Evolutionary conservation across 2,888 invertebrate species (phyloP).

Genomic region (Craniophora ligustri): DNA sequence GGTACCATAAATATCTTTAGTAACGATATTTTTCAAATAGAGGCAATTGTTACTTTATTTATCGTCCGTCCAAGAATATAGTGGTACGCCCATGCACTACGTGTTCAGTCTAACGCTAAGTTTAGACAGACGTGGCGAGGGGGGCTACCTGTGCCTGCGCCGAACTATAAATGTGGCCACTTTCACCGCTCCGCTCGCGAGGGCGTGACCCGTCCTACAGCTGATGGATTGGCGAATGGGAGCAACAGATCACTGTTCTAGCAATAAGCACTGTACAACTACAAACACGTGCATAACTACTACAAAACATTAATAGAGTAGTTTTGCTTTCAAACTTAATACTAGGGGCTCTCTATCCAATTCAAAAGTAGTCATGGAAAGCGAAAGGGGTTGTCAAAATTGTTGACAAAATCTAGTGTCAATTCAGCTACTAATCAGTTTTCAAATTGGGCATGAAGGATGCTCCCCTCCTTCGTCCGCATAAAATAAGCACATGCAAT

Average conservation of each 20-base stretch:
- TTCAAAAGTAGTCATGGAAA: too few species aligned
- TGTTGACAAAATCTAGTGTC: too few species aligned
- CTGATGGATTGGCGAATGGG: slow-evolving; percentile 71
- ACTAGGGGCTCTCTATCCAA: too few species aligned
- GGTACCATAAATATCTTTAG: background rate
- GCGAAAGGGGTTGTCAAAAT: too few species aligned
- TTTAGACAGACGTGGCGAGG: slow-evolving; percentile 60
- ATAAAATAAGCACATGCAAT: too few species aligned
- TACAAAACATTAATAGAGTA: background rate
- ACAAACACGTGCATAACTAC: slow-evolving; percentile 5
- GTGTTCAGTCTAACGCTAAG: slow-evolving; percentile 57
- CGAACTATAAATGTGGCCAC: slow-evolving; percentile 72
- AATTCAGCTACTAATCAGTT: too few species aligned
- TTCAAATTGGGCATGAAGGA: too few species aligned
- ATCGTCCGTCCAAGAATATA: slow-evolving; percentile 22
- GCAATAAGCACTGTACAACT: slow-evolving; percentile 34
- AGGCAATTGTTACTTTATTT: slow-evolving; percentile 2
- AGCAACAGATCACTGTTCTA: slow-evolving; percentile 51
- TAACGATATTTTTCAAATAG: background rate
- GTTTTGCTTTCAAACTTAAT: too few species aligned
- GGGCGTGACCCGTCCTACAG: slow-evolving; percentile 73
- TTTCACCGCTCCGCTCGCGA: slow-evolving; percentile 66
- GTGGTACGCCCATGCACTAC: slow-evolving; percentile 26
- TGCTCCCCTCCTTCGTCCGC: too few species aligned
- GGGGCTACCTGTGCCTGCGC: slow-evolving; percentile 65